phyloP scores from a whole-genome alignment of 2,888 invertebrate species.

The Thera obeliscata region DNA sequence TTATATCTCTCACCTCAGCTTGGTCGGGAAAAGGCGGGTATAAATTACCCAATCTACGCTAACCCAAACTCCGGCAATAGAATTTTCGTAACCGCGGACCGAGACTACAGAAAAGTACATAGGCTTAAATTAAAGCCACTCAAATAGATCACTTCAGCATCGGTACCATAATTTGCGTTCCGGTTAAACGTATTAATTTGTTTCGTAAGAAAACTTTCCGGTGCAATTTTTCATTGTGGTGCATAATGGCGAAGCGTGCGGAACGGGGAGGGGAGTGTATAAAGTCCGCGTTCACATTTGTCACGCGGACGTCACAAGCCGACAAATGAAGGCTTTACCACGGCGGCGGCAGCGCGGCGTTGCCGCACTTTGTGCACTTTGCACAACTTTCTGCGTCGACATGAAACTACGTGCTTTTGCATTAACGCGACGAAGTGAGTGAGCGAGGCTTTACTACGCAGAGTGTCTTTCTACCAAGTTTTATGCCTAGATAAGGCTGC shows the following conservation, averaged over 20 bases:
- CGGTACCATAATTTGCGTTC: slow-evolving; percentile 40
- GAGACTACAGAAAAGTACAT: slow-evolving; percentile 74
- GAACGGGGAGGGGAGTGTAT: slow-evolving; percentile 58
- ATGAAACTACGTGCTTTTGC: slow-evolving; percentile 81
- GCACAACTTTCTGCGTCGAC: slow-evolving; percentile 80
- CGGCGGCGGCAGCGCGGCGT: slow-evolving; percentile 62
- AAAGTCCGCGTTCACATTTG: slow-evolving; percentile 81
- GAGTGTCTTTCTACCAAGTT: slow-evolving; percentile 77
- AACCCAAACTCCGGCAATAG: slow-evolving; percentile 78
- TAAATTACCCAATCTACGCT: slow-evolving; percentile 83
- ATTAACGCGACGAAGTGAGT: slow-evolving; percentile 77
- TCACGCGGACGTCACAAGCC: slow-evolving; percentile 81
- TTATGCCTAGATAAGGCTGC: slow-evolving; percentile 74
- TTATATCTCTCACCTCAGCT: slow-evolving; percentile 61
- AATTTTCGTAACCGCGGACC: slow-evolving; percentile 74
- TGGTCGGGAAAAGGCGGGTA: slow-evolving; percentile 74
- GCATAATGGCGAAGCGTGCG: slow-evolving; percentile 70
- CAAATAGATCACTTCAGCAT: slow-evolving; percentile 63
- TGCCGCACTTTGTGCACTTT: slow-evolving; percentile 82
- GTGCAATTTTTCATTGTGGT: slow-evolving; percentile 70
- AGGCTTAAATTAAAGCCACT: slow-evolving; percentile 71
- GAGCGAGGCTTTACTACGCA: slow-evolving; percentile 68
- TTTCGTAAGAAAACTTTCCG: slow-evolving; percentile 53
- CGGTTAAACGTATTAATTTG: slow-evolving; percentile 45
- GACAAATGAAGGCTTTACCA: slow-evolving; percentile 84